Conservation (phyloP, 2,113 vertebrate genomes). For the Varanus komodoensis region DNA sequence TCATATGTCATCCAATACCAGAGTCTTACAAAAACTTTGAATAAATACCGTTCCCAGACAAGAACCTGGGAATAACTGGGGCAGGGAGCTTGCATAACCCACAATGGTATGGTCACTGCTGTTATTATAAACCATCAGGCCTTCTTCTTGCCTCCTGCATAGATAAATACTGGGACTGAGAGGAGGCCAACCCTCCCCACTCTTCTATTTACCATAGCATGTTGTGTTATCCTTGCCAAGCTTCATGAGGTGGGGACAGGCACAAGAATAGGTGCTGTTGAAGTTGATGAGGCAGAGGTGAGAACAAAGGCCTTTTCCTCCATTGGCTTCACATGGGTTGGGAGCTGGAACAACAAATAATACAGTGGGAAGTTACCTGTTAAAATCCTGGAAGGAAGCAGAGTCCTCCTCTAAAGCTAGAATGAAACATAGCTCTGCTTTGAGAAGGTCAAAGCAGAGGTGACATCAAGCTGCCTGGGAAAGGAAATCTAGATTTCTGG, state of each 20-base stretch:
- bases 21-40: too few species aligned
- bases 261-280: slow-evolving; percentile 93
- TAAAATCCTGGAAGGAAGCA: neutral
- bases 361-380: neutral
- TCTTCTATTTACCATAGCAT: slow-evolving; percentile 85
- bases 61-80: neutral
- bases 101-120: neutral
- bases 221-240: slow-evolving; percentile 89
- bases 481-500: neutral
- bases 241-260: slow-evolving; percentile 98
- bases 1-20: too few species aligned
- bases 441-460: neutral
- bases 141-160: neutral
- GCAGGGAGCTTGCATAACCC: neutral
- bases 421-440: neutral
- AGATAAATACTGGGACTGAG: neutral
- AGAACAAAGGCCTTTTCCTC: slow-evolving; percentile 90
- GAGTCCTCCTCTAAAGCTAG: neutral
- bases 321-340: slow-evolving; percentile 90
- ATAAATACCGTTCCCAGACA: too few species aligned
- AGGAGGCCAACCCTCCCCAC: neutral
- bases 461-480: neutral
- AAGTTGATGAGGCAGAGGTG: slow-evolving; percentile 98
- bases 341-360: slow-evolving; percentile 79
- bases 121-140: neutral